These are phyloP conservation scores for Hylaeus anthracinus DNA, from an alignment of 1,140 invertebrate genomes.

Conservation along the genomic window DNA sequence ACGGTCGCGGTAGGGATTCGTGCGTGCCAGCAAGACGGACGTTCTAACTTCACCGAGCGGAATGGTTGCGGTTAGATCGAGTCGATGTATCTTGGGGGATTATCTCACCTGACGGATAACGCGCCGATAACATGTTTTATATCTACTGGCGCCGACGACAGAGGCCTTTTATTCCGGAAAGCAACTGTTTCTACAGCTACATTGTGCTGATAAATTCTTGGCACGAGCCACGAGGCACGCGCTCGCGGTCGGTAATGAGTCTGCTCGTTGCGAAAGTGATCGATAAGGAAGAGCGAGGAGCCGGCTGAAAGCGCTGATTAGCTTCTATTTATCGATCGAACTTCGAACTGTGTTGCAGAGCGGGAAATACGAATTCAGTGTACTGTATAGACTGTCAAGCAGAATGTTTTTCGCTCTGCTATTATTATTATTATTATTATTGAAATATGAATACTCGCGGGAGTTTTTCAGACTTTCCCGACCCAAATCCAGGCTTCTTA, in stretches of 20 bases:
- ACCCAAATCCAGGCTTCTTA: constrained; percentile 36
- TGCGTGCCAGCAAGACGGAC: constrained; percentile 43
- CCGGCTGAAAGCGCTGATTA: no score
- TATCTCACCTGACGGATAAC: constrained; percentile 46
- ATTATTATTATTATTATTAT: background rate
- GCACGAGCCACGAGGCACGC: background rate
- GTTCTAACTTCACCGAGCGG: constrained; percentile 52
- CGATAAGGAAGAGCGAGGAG: background rate
- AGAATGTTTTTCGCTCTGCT: background rate
- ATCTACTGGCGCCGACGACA: background rate
- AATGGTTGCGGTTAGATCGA: constrained; percentile 46
- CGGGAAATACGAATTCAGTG: no score
- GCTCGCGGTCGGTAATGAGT: background rate
- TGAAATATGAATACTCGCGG: no score
- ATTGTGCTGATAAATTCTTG: background rate
- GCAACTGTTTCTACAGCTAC: constrained; percentile 14
- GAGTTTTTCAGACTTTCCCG: background rate
- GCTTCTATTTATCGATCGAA: no score
- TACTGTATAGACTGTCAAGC: no score
- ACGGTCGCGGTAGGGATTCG: constrained; percentile 17
- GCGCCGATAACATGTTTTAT: constrained; percentile 50
- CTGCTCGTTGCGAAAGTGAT: background rate
- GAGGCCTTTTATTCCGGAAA: no score
- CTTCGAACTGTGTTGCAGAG: no score
- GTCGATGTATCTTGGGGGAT: constrained; percentile 30